These are phyloP conservation scores for Accipiter virgatus DNA, from an alignment of 2,113 vertebrate genomes.

Conservation along the genomic window DNA sequence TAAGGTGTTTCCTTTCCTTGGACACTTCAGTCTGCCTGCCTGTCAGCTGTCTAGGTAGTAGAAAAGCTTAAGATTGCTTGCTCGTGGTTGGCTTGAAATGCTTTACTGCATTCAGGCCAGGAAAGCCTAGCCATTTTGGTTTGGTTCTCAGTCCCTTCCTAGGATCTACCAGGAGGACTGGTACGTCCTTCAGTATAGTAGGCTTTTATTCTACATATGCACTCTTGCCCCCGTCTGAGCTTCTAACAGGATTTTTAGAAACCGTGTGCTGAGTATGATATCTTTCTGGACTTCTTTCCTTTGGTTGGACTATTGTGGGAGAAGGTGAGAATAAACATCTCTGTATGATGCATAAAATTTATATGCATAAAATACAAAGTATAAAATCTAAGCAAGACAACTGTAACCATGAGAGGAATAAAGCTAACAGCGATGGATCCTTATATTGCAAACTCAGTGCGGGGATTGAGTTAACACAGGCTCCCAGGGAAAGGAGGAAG, in stretches of 20 bases:
- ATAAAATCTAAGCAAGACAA: not conserved
- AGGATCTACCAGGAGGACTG: not conserved
- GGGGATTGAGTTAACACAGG: not conserved
- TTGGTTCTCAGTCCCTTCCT: not conserved
- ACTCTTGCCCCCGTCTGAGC: not conserved
- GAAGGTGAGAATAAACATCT: not conserved
- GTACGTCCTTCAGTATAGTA: not conserved
- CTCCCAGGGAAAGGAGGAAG: not conserved
- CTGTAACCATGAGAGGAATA: not conserved
- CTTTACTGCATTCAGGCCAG: not conserved
- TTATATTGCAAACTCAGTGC: not conserved
- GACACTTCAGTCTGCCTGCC: not conserved
- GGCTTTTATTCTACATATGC: not conserved
- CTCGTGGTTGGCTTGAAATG: not conserved
- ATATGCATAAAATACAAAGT: not conserved
- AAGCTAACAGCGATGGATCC: not conserved
- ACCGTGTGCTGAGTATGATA: accelerated
- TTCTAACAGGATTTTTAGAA: not conserved
- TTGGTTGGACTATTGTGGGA: not conserved
- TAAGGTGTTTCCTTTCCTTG: not conserved
- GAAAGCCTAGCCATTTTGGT: not conserved
- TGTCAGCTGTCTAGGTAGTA: not conserved
- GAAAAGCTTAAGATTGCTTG: not conserved
- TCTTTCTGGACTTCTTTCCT: not conserved
- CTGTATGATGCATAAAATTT: not conserved